A percentile compares a stretch with the other conserved stretches of the same genome.
phyloP scores from a whole-genome alignment of 2,113 vertebrate species.

The Australoheros scitulus region DNA sequence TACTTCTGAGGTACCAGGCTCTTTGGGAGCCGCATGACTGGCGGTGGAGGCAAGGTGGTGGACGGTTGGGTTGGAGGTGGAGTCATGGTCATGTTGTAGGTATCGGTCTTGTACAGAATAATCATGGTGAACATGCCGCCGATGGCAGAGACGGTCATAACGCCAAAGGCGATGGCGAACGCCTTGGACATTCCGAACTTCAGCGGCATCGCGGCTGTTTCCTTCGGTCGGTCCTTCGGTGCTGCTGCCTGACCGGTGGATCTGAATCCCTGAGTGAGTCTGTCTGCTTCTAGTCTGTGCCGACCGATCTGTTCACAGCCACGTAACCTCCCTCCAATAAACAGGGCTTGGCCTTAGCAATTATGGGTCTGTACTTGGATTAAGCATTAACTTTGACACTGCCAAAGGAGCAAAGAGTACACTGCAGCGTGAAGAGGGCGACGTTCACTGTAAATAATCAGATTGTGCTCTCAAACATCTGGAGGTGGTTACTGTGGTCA shows the following conservation, averaged over 20 bases:
- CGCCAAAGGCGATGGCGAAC: slow-evolving; percentile 66
- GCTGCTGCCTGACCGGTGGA: background rate
- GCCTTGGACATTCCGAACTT: slow-evolving; percentile 81
- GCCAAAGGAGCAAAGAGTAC: slow-evolving; percentile 58
- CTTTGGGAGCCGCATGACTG: slow-evolving; percentile 76
- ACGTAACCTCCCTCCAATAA: slow-evolving; percentile 60
- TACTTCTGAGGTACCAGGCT: slow-evolving; percentile 82
- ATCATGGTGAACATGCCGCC: slow-evolving; percentile 83
- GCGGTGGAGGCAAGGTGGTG: background rate
- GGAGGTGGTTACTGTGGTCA: slow-evolving; percentile 61
- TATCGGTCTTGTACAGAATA: slow-evolving; percentile 77
- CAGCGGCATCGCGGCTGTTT: slow-evolving; percentile 78
- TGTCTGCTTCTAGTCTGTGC: background rate
- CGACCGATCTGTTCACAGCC: slow-evolving; percentile 25
- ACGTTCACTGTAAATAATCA: slow-evolving; percentile 57
- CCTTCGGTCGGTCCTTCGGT: background rate
- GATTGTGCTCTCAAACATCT: slow-evolving; percentile 66
- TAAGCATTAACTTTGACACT: slow-evolving; percentile 77
- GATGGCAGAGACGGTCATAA: slow-evolving; percentile 75
- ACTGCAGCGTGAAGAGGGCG: slow-evolving; percentile 34
- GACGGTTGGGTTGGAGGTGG: fast-evolving
- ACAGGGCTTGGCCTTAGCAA: slow-evolving; percentile 58
- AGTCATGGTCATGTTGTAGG: background rate
- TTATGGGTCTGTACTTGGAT: slow-evolving; percentile 52
- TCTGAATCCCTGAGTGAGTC: slow-evolving; percentile 18